A percentile compares a stretch with the other conserved stretches of the same genome.
Evolutionary conservation across 2,113 vertebrate species (phyloP).

Genomic region (Platycercus adscitus): DNA sequence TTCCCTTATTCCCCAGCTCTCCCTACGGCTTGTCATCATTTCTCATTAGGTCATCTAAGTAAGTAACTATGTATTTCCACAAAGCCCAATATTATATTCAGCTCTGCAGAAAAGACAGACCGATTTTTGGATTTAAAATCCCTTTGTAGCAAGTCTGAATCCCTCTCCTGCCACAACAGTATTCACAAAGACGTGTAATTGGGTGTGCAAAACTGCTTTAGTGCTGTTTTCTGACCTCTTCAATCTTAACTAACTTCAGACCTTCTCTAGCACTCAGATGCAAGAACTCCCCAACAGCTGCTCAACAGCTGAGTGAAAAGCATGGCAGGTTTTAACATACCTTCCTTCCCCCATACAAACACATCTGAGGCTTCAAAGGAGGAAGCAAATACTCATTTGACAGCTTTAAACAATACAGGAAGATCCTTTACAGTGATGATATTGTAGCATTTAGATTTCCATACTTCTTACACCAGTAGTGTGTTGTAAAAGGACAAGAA

Average conservation of each 20-base stretch:
- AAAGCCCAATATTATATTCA: background rate
- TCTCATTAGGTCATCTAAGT: slow-evolving; percentile 9
- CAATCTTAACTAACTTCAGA: background rate
- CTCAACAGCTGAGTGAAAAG: background rate
- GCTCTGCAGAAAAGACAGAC: background rate
- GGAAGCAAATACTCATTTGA: background rate
- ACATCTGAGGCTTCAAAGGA: slow-evolving; percentile 17
- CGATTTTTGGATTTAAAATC: background rate
- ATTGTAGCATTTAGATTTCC: background rate
- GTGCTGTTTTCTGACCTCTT: background rate
- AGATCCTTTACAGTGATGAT: background rate
- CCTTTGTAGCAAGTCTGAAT: background rate
- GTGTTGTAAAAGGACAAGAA: background rate
- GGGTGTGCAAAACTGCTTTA: background rate
- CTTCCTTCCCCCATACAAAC: slow-evolving; percentile 1
- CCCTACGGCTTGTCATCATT: background rate
- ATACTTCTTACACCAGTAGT: background rate
- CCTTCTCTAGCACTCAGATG: background rate
- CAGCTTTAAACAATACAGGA: background rate
- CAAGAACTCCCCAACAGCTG: background rate
- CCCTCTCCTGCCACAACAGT: background rate
- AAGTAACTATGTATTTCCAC: background rate
- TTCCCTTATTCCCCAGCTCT: background rate
- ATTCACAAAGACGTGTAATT: background rate
- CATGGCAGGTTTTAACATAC: background rate